phyloP scores from a whole-genome alignment of 1,140 invertebrate genomes.

The Macrocentrus cingulum region DNA sequence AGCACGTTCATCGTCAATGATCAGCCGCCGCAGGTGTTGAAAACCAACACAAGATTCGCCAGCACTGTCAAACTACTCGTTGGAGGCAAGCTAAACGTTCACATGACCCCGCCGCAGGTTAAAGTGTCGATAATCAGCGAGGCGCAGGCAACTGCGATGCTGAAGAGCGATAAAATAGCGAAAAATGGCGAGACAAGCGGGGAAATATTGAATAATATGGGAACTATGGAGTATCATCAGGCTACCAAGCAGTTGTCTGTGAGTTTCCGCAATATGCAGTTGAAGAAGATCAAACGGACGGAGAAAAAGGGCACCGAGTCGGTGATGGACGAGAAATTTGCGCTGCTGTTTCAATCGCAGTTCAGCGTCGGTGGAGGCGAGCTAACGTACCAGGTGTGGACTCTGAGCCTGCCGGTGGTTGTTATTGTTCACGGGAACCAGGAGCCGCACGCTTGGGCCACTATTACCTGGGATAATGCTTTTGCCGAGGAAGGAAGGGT shows the following conservation, averaged over 20 bases:
- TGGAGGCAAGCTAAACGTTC: slow-evolving; percentile 89
- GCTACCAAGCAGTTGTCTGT: slow-evolving; percentile 51
- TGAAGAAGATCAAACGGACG: slow-evolving; percentile 92
- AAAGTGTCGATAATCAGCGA: slow-evolving; percentile 86
- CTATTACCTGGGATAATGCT: slow-evolving; percentile 97
- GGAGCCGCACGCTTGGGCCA: slow-evolving; percentile 96
- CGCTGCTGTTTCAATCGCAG: slow-evolving; percentile 88
- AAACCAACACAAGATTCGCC: slow-evolving; percentile 93
- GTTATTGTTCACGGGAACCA: slow-evolving; percentile 98
- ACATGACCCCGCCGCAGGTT: slow-evolving; percentile 90
- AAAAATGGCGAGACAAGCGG: slow-evolving; percentile 78
- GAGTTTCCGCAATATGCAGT: slow-evolving; percentile 80
- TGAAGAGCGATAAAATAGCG: slow-evolving; percentile 78
- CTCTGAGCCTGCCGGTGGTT: slow-evolving; percentile 92
- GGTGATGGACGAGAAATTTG: slow-evolving; percentile 98
- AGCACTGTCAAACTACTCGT: slow-evolving; percentile 89
- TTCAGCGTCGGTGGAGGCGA: slow-evolving; percentile 91
- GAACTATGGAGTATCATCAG: slow-evolving; percentile 93
- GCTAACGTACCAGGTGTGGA: slow-evolving; percentile 90
- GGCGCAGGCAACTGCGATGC: slow-evolving; percentile 78
- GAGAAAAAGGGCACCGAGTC: slow-evolving; percentile 94
- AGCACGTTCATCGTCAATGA: slow-evolving; percentile 97
- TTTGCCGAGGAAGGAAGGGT: slow-evolving; percentile 88
- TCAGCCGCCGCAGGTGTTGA: slow-evolving; percentile 97
- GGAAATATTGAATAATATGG: slow-evolving; percentile 92